These are phyloP conservation scores for Polyommatus icarus DNA, from an alignment of 2,888 invertebrate species.

Conservation along the genomic window DNA sequence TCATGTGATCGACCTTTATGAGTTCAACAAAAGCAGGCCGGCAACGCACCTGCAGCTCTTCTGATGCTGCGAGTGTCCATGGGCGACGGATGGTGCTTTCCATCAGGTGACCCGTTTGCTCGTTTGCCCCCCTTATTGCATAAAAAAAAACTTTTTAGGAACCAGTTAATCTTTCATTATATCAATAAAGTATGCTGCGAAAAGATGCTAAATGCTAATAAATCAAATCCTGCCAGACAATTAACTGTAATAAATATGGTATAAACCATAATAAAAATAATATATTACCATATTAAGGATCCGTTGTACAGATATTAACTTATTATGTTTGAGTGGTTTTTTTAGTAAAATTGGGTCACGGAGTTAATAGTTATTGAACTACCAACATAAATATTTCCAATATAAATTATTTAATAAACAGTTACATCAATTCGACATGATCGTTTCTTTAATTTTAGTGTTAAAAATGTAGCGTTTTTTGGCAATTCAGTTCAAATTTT, in stretches of 20 bases:
- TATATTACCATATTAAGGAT: constrained; percentile 1
- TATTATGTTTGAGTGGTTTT: not conserved
- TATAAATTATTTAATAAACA: constrained; percentile 4
- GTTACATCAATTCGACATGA: not conserved
- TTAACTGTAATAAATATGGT: not conserved
- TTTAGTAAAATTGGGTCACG: not conserved
- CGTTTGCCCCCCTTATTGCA: too few relatives aligned
- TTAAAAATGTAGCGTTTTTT: too few relatives aligned
- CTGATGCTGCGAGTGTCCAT: too few relatives aligned
- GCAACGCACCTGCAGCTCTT: too few relatives aligned
- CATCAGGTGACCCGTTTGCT: too few relatives aligned
- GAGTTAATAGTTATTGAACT: not conserved
- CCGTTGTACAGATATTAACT: not conserved
- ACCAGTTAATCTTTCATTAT: constrained; percentile 16
- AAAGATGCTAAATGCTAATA: not conserved
- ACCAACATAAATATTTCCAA: not conserved
- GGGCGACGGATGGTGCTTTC: too few relatives aligned
- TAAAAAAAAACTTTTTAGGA: not conserved
- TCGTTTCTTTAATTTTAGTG: not conserved
- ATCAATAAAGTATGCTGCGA: not conserved
- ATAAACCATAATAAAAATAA: not conserved
- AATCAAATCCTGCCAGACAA: not conserved
- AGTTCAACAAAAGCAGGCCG: not conserved
- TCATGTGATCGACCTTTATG: not conserved
- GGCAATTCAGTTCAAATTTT: too few relatives aligned